These are phyloP conservation scores for Ommatoiulus sabulosus DNA, from an alignment of 2,888 invertebrate species.

Conservation along the genomic window DNA sequence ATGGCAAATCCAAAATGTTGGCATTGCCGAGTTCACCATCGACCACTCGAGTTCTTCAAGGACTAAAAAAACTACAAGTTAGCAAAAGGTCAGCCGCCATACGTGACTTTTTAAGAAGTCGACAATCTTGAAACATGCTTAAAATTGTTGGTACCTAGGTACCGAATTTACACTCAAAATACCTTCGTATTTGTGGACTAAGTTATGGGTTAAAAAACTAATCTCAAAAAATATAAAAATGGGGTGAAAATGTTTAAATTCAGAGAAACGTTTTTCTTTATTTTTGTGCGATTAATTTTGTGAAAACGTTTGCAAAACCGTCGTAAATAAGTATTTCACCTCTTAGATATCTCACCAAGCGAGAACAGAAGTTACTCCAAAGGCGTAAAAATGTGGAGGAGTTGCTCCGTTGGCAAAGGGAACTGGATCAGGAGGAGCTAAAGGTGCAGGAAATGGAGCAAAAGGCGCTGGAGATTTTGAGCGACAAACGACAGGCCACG, in stretches of 20 bases:
- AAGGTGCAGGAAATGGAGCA: conserved; percentile 66
- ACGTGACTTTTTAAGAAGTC: too few relatives aligned
- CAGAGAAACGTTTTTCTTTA: too few relatives aligned
- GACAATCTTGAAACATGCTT: too few relatives aligned
- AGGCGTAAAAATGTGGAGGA: conserved; percentile 66
- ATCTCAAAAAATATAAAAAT: too few relatives aligned
- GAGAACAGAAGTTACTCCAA: conserved; percentile 66
- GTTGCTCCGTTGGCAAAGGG: conserved; percentile 66
- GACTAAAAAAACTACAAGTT: conserved; percentile 65
- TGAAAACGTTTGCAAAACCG: too few relatives aligned
- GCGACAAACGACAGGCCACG: neutral
- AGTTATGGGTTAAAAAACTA: too few relatives aligned
- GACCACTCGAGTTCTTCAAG: conserved; percentile 62
- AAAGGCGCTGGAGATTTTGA: conserved; percentile 63
- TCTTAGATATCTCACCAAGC: conserved; percentile 66
- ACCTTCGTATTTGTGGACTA: too few relatives aligned
- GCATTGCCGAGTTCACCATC: neutral
- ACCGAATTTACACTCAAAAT: too few relatives aligned
- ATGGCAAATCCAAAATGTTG: conserved; percentile 10
- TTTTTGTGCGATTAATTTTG: too few relatives aligned
- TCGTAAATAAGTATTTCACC: too few relatives aligned
- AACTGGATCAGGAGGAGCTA: conserved; percentile 67
- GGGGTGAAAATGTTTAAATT: too few relatives aligned
- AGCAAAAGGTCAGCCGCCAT: conserved; percentile 60
- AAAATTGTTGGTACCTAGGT: too few relatives aligned